Conservation (phyloP, 2,113 vertebrate genomes). For the Proteles cristata region DNA sequence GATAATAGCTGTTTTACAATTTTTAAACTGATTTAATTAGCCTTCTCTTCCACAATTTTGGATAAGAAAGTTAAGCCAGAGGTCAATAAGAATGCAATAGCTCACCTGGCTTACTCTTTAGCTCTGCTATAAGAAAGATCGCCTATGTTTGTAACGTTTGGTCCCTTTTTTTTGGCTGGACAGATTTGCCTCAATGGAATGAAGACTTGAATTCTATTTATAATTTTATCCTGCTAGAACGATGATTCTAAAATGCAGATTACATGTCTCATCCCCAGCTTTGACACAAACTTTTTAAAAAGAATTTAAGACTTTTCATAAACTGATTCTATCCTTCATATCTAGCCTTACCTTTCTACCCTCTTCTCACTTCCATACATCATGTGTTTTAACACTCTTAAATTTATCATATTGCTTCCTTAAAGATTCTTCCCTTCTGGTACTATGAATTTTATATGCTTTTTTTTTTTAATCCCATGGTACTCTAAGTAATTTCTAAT, state of each 20-base stretch:
- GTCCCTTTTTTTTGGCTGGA: not conserved
- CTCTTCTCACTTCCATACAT: not conserved
- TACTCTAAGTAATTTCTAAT: not conserved
- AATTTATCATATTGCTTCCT: not conserved
- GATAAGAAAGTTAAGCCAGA: not conserved
- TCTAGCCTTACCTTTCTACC: not conserved
- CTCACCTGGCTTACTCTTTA: not conserved
- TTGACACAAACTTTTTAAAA: not conserved
- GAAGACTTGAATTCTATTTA: not conserved
- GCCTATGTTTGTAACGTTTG: not conserved
- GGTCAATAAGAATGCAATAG: not conserved
- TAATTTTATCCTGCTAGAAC: not conserved
- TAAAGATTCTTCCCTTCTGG: not conserved
- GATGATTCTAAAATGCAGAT: not conserved
- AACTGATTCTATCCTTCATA: not conserved
- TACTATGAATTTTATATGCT: not conserved
- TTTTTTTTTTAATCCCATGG: not conserved
- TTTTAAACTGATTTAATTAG: conserved; percentile 4
- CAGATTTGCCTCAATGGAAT: not conserved
- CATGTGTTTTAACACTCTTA: not conserved
- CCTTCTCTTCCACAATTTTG: not conserved
- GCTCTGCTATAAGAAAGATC: not conserved
- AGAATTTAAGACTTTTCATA: not conserved
- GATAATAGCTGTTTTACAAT: not conserved
- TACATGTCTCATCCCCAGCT: not conserved